phyloP scores from a whole-genome alignment of 2,888 invertebrate genomes.

The Lasioglossum leucozonium region DNA sequence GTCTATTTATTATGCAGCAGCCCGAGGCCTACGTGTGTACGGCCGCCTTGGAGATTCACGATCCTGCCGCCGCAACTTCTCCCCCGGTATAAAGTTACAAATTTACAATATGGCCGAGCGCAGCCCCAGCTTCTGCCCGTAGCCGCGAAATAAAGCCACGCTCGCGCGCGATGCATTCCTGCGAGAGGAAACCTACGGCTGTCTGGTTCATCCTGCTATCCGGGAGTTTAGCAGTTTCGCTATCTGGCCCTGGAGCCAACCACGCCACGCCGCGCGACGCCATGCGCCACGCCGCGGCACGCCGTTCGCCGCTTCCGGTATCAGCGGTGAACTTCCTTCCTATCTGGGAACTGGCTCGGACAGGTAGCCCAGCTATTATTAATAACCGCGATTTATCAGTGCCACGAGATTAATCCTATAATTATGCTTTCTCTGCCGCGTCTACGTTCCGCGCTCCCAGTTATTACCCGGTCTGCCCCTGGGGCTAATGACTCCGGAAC shows the following conservation, averaged over 20 bases:
- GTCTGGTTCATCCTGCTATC: background rate
- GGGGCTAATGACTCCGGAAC: background rate
- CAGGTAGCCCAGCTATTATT: slow-evolving; percentile 35
- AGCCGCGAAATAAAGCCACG: slow-evolving; percentile 32
- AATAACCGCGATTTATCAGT: slow-evolving; percentile 42
- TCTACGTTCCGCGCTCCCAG: background rate
- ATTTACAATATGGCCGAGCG: slow-evolving; percentile 60
- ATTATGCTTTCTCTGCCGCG: slow-evolving; percentile 25
- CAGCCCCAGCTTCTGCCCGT: background rate
- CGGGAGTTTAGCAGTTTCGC: slow-evolving; percentile 29
- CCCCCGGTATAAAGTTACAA: slow-evolving; percentile 64
- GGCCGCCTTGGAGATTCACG: slow-evolving; percentile 61
- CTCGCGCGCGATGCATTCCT: slow-evolving; percentile 38
- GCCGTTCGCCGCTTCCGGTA: slow-evolving; percentile 39
- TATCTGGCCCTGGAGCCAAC: slow-evolving; percentile 34
- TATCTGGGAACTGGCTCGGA: slow-evolving; percentile 31
- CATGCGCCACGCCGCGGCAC: background rate
- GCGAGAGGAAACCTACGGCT: slow-evolving; percentile 37
- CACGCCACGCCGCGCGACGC: background rate
- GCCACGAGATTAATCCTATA: slow-evolving; percentile 11
- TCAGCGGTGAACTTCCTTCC: slow-evolving; percentile 43
- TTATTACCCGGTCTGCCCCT: background rate
- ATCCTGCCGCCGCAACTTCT: slow-evolving; percentile 41
- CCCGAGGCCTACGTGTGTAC: slow-evolving; percentile 31
- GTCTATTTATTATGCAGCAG: slow-evolving; percentile 59